Percentiles rank a stretch among this genome's conserved stretches.
phyloP scores from a whole-genome alignment of 2,888 invertebrate species.

The Standfussiana lucernea region DNA sequence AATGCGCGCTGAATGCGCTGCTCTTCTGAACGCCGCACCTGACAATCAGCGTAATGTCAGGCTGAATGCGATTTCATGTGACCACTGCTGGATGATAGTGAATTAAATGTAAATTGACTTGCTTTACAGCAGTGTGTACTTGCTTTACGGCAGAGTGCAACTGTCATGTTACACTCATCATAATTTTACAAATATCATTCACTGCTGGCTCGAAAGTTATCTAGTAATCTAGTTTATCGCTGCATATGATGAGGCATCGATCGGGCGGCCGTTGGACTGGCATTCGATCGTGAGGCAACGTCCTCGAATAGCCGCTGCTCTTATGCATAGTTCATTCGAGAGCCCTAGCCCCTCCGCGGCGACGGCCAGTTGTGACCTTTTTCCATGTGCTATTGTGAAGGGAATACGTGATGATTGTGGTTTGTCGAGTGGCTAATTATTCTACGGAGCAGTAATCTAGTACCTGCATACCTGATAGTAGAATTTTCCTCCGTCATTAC shows the following conservation, averaged over 20 bases:
- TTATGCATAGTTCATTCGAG: slow-evolving; percentile 40
- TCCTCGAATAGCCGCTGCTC: slow-evolving; percentile 56
- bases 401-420: not conserved
- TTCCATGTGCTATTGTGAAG: not conserved
- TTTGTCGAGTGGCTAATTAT: not conserved
- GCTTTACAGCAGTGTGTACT: slow-evolving; percentile 3
- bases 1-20: not conserved
- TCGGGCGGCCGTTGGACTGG: slow-evolving; percentile 40
- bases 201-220: not conserved
- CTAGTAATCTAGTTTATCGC: slow-evolving; percentile 17
- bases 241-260: slow-evolving; percentile 29
- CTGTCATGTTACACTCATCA: slow-evolving; percentile 7
- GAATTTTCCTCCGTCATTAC: slow-evolving; percentile 13
- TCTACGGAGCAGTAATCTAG: not conserved
- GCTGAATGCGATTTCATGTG: slow-evolving; percentile 21
- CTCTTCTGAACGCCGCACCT: slow-evolving; percentile 29
- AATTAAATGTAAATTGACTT: slow-evolving; percentile 16
- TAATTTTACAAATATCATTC: not conserved
- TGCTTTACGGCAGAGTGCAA: not conserved
- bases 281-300: slow-evolving; percentile 53
- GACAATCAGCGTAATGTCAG: slow-evolving; percentile 34
- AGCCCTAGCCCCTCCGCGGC: slow-evolving; percentile 14
- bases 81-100: slow-evolving; percentile 1
- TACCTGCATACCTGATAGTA: not conserved
- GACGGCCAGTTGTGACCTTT: slow-evolving; percentile 40